A percentile compares a stretch with the other conserved stretches of the same genome.
Evolutionary conservation across 1,140 invertebrate genomes (phyloP).

Genomic region (Chironomus tepperi): DNA sequence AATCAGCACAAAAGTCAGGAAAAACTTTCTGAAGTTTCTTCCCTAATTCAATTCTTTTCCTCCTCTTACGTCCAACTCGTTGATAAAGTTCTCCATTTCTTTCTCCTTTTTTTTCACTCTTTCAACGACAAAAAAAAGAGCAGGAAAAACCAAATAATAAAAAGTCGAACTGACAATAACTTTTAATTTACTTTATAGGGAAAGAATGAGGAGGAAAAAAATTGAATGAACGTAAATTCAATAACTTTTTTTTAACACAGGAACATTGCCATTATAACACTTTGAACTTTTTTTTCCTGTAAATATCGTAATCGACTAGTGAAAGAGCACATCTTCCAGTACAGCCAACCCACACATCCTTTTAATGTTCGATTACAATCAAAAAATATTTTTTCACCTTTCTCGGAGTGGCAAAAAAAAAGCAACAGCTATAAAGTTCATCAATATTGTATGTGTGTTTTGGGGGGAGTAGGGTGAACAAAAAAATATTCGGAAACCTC

Average conservation of each 20-base stretch:
- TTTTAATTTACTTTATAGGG: constrained; percentile 8
- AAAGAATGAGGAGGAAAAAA: background rate
- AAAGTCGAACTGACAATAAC: background rate
- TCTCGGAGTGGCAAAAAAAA: background rate
- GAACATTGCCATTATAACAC: background rate
- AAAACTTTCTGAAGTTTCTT: background rate
- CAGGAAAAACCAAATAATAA: too few relatives aligned
- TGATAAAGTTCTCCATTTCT: background rate
- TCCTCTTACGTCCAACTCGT: background rate
- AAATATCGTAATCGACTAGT: background rate
- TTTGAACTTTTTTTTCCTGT: background rate
- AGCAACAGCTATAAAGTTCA: constrained; percentile 22
- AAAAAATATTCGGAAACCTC: background rate
- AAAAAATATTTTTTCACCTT: background rate
- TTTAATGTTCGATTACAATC: constrained; percentile 13
- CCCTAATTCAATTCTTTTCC: background rate
- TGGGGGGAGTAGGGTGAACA: background rate
- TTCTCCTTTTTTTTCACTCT: background rate
- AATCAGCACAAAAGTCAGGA: background rate
- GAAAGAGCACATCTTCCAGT: background rate
- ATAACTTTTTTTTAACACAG: background rate
- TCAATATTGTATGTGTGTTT: background rate
- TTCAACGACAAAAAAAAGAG: background rate
- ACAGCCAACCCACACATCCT: background rate
- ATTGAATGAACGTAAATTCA: background rate